Conservation (phyloP, 2,113 vertebrate species). For the Seriola dumerili region DNA sequence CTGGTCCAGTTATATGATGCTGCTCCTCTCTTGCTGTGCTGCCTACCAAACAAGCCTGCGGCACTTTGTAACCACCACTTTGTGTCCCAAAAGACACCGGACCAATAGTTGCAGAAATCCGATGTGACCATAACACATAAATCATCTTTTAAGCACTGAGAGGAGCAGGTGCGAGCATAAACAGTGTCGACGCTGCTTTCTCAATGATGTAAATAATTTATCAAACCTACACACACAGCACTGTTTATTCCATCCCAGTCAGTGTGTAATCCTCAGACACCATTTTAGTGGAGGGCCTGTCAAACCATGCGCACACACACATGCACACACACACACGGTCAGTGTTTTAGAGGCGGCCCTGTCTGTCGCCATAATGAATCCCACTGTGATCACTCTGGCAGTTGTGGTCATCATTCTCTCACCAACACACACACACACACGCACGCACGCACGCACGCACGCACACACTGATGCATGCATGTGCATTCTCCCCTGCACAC, state of each 20-base stretch:
- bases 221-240: slow-evolving; percentile 90
- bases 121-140: slow-evolving; percentile 96
- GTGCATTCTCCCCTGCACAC: slow-evolving; percentile 31
- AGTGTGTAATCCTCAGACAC: slow-evolving; percentile 90
- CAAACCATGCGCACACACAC: slow-evolving; percentile 68
- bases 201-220: slow-evolving; percentile 99
- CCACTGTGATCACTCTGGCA: slow-evolving; percentile 86
- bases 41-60: slow-evolving; percentile 89
- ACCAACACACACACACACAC: slow-evolving; percentile 69
- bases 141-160: slow-evolving; percentile 99
- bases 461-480: not conserved
- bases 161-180: slow-evolving; percentile 94
- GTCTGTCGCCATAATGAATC: slow-evolving; percentile 97
- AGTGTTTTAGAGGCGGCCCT: slow-evolving; percentile 89
- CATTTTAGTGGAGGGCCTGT: slow-evolving; percentile 90
- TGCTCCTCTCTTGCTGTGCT: slow-evolving; percentile 57
- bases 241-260: slow-evolving; percentile 95
- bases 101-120: slow-evolving; percentile 95
- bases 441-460: slow-evolving; percentile 22
- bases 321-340: slow-evolving; percentile 43
- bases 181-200: slow-evolving; percentile 94
- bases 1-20: slow-evolving; percentile 90
- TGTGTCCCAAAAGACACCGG: slow-evolving; percentile 92
- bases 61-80: slow-evolving; percentile 97
- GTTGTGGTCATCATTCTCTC: slow-evolving; percentile 93